Conservation (phyloP, 35 echinoderm and acorn worm genomes). For the Heliocidaris tuberculata region DNA sequence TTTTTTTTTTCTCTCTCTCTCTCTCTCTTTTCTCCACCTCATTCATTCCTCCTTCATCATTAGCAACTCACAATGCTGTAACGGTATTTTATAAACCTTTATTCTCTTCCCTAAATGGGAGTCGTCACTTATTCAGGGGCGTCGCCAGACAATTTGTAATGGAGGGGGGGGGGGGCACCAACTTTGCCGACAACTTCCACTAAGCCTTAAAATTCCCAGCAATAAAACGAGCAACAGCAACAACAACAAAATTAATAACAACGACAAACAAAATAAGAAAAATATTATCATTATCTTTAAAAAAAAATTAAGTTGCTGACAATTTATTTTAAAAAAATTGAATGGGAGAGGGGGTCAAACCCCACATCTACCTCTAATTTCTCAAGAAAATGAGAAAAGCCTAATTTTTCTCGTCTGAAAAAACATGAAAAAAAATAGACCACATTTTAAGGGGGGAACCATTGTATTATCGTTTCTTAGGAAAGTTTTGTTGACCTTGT, state of each 20-base stretch:
- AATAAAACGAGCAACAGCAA: too few relatives aligned
- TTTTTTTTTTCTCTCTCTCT: constrained; percentile 29
- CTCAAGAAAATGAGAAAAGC: too few relatives aligned
- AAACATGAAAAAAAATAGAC: neutral
- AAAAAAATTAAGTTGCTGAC: too few relatives aligned
- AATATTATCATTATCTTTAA: neutral
- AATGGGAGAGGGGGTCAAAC: neutral
- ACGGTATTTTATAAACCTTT: constrained; percentile 42
- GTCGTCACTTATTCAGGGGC: neutral
- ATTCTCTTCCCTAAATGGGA: neutral
- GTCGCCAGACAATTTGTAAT: neutral
- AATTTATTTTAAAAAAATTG: neutral
- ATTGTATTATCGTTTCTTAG: neutral
- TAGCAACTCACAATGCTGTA: constrained; percentile 23
- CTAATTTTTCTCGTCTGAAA: too few relatives aligned
- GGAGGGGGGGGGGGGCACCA: neutral
- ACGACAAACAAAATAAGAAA: neutral
- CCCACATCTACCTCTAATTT: neutral
- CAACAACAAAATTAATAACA: too few relatives aligned
- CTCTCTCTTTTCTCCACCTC: neutral
- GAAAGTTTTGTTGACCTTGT: neutral
- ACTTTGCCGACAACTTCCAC: too few relatives aligned
- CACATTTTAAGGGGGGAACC: neutral
- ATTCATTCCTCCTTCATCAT: neutral
- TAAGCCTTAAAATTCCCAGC: too few relatives aligned